Base-by-base conservation (phyloP, 2,113 vertebrate species). In the Protobothrops flavoviridis region DNA sequence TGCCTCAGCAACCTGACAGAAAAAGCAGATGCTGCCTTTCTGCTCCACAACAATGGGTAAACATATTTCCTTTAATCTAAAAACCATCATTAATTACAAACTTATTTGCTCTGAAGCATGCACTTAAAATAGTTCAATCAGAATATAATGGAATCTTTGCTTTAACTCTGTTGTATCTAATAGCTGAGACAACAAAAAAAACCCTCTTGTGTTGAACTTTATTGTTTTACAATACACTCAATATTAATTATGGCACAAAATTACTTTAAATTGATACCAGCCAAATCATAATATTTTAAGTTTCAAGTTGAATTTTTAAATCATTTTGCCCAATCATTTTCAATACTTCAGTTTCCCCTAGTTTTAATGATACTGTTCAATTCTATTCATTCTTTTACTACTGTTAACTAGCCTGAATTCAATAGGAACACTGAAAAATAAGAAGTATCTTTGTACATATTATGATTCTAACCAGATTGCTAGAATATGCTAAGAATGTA, bases 1-100 rank as follows among this genome's bases (percentile, higher is more conserved):
- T 85, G 74, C 29, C 45, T 90, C 88, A 90, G 88, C 89, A 61
- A 93, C 74, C 23, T 52, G 45, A 93, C n/a, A 86, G 9, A 86
- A 53, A 56, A 93, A 93, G 88, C 92, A 93, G 89, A 93, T 93
- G 56, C 52, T 89, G 24, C 26, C 52, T 59, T 93, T 53, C 81
- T 61, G 45, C 20, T 93, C 56, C 59, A 90, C 20, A 93, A 74
- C 45, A 93, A 24, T 64, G n/a, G n/a, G 56, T 43, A 61, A 87
- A 57, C 89, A 52, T 64, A 13, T 93, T 87, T 93, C 52, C n/a
- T 59, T 86, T 90, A 21, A 50, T 59, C 88, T 24, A 33, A 90
- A 69, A 64, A 9, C 45, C 55, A 59, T 64, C 45, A 90, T 90
- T 90, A 86, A 90, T 90, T 53, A 81, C 7, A 64, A 53, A 88